Evolutionary conservation across 2,888 invertebrate genomes (phyloP).

Genomic region (Cephonodes hylas): DNA sequence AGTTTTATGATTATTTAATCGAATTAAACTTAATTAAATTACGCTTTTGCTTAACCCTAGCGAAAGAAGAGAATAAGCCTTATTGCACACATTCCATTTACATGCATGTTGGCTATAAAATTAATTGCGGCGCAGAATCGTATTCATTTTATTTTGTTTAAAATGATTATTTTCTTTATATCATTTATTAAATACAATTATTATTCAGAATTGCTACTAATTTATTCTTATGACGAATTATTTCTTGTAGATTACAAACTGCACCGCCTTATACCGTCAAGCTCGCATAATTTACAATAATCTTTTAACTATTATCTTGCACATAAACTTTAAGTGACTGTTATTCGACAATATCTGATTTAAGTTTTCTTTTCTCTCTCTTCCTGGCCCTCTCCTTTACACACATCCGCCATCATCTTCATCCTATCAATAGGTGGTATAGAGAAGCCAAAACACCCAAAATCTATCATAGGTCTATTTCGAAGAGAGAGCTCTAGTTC

Average conservation of each 20-base stretch:
- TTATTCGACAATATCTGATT: constrained; percentile 43
- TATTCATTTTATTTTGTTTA: background rate
- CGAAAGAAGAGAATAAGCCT: background rate
- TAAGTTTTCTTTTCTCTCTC: constrained; percentile 46
- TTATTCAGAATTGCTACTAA: background rate
- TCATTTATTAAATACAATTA: background rate
- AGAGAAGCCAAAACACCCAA: constrained; percentile 91
- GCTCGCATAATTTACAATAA: background rate
- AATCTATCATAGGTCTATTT: constrained; percentile 94
- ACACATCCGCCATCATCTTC: constrained; percentile 38
- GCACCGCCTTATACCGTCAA: constrained; percentile 2
- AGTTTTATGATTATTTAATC: background rate
- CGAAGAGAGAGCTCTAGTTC: constrained; percentile 91
- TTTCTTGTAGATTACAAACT: background rate
- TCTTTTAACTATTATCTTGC: constrained; percentile 15
- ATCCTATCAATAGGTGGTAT: constrained; percentile 85
- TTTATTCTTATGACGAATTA: background rate
- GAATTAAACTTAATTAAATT: background rate
- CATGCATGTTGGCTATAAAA: background rate
- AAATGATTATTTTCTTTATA: background rate
- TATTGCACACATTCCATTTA: constrained; percentile 10
- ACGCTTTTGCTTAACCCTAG: background rate
- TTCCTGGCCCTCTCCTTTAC: constrained; percentile 45
- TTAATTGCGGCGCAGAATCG: background rate
- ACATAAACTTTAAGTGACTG: constrained; percentile 3